These are phyloP conservation scores for Excalfactoria chinensis DNA, from an alignment of 2,113 vertebrate species.

Conservation along the genomic window DNA sequence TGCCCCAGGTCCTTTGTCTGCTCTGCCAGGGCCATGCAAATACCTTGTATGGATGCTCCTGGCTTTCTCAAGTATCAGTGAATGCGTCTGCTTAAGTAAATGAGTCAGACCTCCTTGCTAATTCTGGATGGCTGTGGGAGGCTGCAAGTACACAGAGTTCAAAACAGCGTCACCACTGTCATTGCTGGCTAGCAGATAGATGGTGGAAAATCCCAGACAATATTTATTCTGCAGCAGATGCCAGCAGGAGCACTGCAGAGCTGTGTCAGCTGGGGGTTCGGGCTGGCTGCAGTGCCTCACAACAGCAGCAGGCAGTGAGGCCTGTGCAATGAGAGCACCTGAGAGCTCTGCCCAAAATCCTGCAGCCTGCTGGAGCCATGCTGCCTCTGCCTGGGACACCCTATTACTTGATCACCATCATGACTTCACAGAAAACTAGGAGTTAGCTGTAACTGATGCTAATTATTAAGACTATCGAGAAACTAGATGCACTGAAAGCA, in stretches of 20 bases:
- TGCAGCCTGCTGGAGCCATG: neutral
- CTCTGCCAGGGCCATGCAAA: neutral
- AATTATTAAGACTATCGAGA: neutral
- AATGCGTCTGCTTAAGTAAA: neutral
- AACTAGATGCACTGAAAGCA: neutral
- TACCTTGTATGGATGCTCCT: neutral
- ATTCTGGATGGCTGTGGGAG: neutral
- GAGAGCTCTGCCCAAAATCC: neutral
- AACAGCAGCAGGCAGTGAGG: fast-evolving
- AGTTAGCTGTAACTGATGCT: neutral
- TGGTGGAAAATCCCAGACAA: constrained; percentile 16
- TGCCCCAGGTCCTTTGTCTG: neutral
- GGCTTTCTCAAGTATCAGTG: neutral
- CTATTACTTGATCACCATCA: neutral
- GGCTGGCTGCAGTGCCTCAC: neutral
- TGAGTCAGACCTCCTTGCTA: neutral
- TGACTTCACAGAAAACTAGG: neutral
- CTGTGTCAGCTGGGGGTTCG: neutral
- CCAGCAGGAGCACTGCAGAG: neutral
- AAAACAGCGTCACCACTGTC: neutral
- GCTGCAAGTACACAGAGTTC: neutral
- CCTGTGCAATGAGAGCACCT: neutral
- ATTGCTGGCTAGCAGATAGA: neutral
- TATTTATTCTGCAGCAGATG: neutral
- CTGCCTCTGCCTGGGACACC: neutral